A percentile compares a stretch with the other conserved stretches of the same genome.
phyloP scores from a whole-genome alignment of 2,888 invertebrate species.

The Leptinotarsa peninsularis region DNA sequence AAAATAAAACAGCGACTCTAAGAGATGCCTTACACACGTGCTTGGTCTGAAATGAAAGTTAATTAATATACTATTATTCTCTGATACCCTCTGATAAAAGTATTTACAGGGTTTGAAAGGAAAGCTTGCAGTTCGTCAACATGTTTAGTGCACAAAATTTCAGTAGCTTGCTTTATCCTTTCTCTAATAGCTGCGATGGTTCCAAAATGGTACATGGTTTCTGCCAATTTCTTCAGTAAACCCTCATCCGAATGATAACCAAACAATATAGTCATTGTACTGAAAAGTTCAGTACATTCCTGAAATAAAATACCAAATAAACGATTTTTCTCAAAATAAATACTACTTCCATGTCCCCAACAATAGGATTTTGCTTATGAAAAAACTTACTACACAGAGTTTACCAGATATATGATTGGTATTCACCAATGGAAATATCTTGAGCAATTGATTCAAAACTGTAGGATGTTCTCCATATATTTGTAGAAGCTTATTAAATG shows the following conservation, averaged over 20 bases:
- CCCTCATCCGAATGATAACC: slow-evolving; percentile 27
- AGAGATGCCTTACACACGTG: neutral
- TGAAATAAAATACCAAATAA: slow-evolving; percentile 5
- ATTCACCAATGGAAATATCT: slow-evolving; percentile 25
- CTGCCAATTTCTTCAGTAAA: slow-evolving; percentile 28
- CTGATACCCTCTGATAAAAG: too few species aligned
- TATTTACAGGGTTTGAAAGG: slow-evolving; percentile 22
- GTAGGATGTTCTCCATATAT: slow-evolving; percentile 28
- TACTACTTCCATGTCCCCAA: too few species aligned
- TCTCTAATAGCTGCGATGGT: slow-evolving; percentile 22
- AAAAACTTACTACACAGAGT: slow-evolving; percentile 20
- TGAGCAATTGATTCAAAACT: slow-evolving; percentile 26
- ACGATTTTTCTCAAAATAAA: neutral
- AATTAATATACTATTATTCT: neutral
- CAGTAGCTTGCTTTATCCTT: slow-evolving; percentile 12
- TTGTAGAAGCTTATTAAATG: slow-evolving; percentile 26
- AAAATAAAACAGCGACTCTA: slow-evolving; percentile 30
- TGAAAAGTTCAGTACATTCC: slow-evolving; percentile 26
- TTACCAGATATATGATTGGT: slow-evolving; percentile 22
- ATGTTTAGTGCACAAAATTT: slow-evolving; percentile 21
- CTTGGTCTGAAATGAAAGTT: slow-evolving; percentile 25
- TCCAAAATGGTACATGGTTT: slow-evolving; percentile 23
- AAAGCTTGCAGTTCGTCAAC: slow-evolving; percentile 15
- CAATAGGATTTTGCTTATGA: neutral
- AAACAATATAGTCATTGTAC: slow-evolving; percentile 28